A percentile compares a stretch with the other conserved stretches of the same genome.
Conservation (phyloP, 2,113 vertebrate species). For the Amblyornis subalaris region DNA sequence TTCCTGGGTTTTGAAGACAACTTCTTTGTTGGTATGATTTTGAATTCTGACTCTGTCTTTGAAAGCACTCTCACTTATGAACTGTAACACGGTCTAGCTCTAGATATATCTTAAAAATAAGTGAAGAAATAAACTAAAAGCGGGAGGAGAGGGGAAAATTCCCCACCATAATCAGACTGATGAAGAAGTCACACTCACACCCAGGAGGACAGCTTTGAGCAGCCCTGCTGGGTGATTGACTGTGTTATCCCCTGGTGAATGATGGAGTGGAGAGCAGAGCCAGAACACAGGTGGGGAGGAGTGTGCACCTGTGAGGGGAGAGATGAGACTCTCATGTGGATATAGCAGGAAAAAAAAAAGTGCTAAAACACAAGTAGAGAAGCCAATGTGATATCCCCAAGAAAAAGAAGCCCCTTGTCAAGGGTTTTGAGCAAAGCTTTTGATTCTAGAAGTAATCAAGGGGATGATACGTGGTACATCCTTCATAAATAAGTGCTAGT, state of each 20-base stretch:
- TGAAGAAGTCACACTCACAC: background rate
- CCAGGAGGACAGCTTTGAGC: background rate
- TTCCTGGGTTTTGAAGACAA: background rate
- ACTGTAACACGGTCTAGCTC: background rate
- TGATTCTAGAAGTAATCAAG: background rate
- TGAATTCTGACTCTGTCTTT: background rate
- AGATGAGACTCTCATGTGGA: background rate
- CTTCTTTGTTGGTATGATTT: background rate
- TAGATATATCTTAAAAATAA: background rate
- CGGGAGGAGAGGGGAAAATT: background rate
- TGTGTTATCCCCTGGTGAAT: background rate
- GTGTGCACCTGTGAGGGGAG: background rate
- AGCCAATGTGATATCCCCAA: background rate
- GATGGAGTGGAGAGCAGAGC: background rate
- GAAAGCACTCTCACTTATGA: background rate
- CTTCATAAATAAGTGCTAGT: background rate
- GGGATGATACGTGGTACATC: background rate
- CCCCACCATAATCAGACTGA: background rate
- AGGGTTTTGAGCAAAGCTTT: background rate
- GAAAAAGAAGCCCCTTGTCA: background rate
- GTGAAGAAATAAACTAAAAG: background rate
- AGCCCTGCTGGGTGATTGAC: fast-evolving
- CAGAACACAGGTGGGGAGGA: fast-evolving
- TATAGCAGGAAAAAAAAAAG: background rate
- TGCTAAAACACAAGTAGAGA: background rate